Conservation (phyloP, 2,113 vertebrate species). For the Sorex araneus region DNA sequence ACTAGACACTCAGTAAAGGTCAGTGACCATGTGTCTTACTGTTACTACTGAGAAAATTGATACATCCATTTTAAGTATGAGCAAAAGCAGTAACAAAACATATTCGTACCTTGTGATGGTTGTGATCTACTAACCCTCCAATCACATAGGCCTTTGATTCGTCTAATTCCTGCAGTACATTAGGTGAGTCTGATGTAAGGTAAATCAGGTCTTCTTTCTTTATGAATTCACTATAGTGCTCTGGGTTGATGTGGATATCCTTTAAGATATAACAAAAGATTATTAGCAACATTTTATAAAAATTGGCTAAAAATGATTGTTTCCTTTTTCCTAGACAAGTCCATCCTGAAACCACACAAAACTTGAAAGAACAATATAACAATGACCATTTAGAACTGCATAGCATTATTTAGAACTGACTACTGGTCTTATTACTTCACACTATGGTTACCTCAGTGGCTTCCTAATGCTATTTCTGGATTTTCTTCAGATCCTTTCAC, state of each 20-base stretch:
- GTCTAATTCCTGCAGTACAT: slow-evolving; percentile 94
- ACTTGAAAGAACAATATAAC: neutral
- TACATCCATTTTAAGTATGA: neutral
- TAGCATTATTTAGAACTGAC: neutral
- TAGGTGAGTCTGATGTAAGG: slow-evolving; percentile 98
- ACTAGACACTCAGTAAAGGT: neutral
- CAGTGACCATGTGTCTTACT: neutral
- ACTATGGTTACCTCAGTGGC: neutral
- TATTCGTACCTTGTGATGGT: slow-evolving; percentile 96
- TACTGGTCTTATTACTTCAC: neutral
- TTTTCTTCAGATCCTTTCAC: neutral
- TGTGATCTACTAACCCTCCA: slow-evolving; percentile 98
- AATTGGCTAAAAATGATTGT: slow-evolving; percentile 27
- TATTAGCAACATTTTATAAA: slow-evolving; percentile 39
- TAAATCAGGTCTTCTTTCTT: slow-evolving; percentile 95
- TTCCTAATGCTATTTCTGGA: neutral
- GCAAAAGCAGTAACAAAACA: slow-evolving; percentile 12
- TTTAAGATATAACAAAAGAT: slow-evolving; percentile 82
- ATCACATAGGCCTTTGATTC: slow-evolving; percentile 96
- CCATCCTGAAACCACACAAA: neutral
- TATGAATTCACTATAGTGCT: slow-evolving; percentile 94
- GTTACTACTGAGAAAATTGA: neutral
- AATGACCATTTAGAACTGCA: neutral
- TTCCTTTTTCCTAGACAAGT: slow-evolving; percentile 52
- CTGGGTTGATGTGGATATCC: slow-evolving; percentile 95